Evolutionary conservation across 2,888 invertebrate species (phyloP).

Genomic region (Phyllotreta striolata): DNA sequence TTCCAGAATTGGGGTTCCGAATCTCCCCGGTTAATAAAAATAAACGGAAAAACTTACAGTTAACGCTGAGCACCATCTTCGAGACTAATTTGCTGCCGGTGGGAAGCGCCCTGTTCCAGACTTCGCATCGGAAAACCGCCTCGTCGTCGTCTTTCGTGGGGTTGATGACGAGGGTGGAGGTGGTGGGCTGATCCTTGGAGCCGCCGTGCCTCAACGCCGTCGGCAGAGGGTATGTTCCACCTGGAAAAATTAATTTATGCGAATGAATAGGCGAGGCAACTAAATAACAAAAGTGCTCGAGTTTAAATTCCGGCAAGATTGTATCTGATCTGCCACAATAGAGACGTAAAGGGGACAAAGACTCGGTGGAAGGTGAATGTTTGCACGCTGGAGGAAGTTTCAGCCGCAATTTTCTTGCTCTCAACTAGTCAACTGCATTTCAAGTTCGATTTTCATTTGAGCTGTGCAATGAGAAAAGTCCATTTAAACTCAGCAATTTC

Average conservation of each 20-base stretch:
- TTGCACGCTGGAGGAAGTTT: conserved; percentile 19
- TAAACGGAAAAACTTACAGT: conserved; percentile 74
- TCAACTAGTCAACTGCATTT: conserved; percentile 26
- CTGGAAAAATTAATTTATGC: conserved; percentile 54
- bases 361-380: conserved; percentile 8
- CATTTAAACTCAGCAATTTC: conserved; percentile 20
- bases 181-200: conserved; percentile 77
- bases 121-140: conserved; percentile 83
- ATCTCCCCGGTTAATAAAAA: no score
- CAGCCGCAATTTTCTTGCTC: conserved; percentile 17
- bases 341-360: conserved; percentile 18
- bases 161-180: conserved; percentile 76
- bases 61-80: conserved; percentile 82
- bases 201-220: conserved; percentile 74
- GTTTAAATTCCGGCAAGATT: no score
- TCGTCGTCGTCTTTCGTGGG: conserved; percentile 87
- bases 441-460: conserved; percentile 20
- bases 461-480: conserved; percentile 13
- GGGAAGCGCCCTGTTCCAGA: conserved; percentile 88
- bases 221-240: conserved; percentile 75
- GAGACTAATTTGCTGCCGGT: conserved; percentile 82
- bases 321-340: conserved; percentile 2
- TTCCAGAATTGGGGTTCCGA: no score
- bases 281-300: no score
- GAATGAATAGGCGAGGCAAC: background rate